Evolutionary conservation across 2,113 vertebrate species (phyloP).

Genomic region (Gracilinanus agilis): DNA sequence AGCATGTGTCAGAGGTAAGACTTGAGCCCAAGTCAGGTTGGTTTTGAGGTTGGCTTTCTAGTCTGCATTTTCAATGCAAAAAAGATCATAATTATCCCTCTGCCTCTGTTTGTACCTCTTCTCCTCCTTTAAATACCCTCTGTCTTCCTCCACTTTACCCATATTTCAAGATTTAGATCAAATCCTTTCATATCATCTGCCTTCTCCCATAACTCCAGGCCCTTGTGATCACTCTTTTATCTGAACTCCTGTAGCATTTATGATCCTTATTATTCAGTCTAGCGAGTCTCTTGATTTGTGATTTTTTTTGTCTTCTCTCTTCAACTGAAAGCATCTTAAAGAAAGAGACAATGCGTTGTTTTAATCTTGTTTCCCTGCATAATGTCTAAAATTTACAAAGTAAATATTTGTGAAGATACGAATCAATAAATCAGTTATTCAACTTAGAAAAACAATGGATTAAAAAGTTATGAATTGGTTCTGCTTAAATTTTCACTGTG

Average conservation of each 20-base stretch:
- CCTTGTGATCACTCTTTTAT: background rate
- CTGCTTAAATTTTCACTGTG: background rate
- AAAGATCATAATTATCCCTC: rapidly evolving
- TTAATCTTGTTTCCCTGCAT: background rate
- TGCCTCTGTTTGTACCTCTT: background rate
- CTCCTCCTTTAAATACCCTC: background rate
- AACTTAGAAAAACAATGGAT: background rate
- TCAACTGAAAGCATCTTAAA: background rate
- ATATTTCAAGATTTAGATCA: background rate
- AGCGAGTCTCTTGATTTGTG: background rate
- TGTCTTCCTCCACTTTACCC: background rate
- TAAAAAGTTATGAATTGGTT: background rate
- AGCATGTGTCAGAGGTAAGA: too few species aligned
- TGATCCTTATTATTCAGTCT: background rate
- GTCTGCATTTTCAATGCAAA: background rate
- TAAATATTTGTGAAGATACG: background rate
- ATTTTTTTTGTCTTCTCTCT: background rate
- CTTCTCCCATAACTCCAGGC: background rate
- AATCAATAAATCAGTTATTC: background rate
- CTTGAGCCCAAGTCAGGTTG: background rate
- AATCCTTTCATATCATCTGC: background rate
- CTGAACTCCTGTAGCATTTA: background rate
- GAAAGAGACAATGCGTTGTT: background rate
- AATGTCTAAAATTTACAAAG: background rate
- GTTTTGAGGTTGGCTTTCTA: background rate